Evolutionary conservation across 2,113 vertebrate species (phyloP).

Genomic region (Lichenostomus cassidix): DNA sequence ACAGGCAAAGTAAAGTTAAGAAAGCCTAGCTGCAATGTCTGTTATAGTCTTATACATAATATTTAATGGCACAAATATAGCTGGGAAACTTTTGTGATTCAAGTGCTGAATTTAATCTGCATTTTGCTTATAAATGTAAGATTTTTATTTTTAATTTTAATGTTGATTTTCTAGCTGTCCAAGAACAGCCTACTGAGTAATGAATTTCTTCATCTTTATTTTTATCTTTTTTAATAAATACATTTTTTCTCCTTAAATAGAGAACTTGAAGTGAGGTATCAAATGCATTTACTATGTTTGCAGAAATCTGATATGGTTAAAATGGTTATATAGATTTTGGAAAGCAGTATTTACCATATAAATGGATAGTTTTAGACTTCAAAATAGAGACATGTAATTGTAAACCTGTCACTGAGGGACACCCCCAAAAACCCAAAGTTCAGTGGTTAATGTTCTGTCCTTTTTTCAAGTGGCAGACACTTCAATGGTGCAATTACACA

Average conservation of each 20-base stretch:
- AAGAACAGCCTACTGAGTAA: not conserved
- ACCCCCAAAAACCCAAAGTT: not conserved
- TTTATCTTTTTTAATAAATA: not conserved
- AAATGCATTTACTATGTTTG: not conserved
- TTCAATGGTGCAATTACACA: not conserved
- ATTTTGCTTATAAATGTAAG: not conserved
- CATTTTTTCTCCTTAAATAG: not conserved
- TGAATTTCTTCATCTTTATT: not conserved
- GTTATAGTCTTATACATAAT: not conserved
- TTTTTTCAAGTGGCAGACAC: not conserved
- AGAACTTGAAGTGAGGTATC: not conserved
- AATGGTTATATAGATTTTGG: not conserved
- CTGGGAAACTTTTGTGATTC: not conserved
- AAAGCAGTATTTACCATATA: not conserved
- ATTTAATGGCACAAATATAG: not conserved
- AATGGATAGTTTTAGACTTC: not conserved
- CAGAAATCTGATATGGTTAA: not conserved
- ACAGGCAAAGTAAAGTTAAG: not conserved
- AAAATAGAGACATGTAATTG: not conserved
- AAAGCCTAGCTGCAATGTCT: not conserved
- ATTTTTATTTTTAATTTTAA: not conserved
- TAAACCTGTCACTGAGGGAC: not conserved
- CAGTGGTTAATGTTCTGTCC: not conserved
- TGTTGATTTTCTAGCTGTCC: not conserved
- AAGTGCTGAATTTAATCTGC: not conserved